Evolutionary conservation across 2,797 vertebrate species (phyloP).

Genomic region (Amblyraja radiata): DNA sequence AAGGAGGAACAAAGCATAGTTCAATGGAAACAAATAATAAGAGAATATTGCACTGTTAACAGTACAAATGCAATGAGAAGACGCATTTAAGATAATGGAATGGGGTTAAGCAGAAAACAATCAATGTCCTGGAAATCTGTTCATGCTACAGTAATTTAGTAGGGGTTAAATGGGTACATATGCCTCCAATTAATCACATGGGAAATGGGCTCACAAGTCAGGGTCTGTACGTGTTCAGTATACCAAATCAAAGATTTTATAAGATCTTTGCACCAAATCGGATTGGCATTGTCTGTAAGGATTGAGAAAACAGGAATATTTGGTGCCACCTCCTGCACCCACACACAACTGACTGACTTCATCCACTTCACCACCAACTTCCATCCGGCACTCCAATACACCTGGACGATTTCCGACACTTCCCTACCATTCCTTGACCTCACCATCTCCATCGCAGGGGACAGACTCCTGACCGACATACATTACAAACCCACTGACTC

Average conservation of each 20-base stretch:
- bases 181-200: not conserved
- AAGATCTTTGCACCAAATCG: not conserved
- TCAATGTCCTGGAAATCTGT: not conserved
- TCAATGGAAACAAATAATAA: not conserved
- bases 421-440: too few relatives aligned
- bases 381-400: too few relatives aligned
- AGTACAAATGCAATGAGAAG: not conserved
- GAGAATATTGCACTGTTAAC: not conserved
- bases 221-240: too few relatives aligned
- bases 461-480: too few relatives aligned
- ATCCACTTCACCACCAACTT: too few relatives aligned
- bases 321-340: too few relatives aligned
- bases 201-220: not conserved
- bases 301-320: not conserved
- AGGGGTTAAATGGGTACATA: too few relatives aligned
- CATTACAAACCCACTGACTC: too few relatives aligned
- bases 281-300: not conserved
- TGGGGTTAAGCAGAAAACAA: not conserved
- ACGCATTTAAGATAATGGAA: not conserved
- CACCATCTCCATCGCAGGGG: too few relatives aligned
- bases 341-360: too few relatives aligned
- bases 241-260: too few relatives aligned
- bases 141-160: not conserved
- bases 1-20: not conserved
- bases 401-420: too few relatives aligned